A percentile compares a stretch with the other conserved stretches of the same genome.
phyloP scores from a whole-genome alignment of 2,113 vertebrate genomes.

The Rhea americana region DNA sequence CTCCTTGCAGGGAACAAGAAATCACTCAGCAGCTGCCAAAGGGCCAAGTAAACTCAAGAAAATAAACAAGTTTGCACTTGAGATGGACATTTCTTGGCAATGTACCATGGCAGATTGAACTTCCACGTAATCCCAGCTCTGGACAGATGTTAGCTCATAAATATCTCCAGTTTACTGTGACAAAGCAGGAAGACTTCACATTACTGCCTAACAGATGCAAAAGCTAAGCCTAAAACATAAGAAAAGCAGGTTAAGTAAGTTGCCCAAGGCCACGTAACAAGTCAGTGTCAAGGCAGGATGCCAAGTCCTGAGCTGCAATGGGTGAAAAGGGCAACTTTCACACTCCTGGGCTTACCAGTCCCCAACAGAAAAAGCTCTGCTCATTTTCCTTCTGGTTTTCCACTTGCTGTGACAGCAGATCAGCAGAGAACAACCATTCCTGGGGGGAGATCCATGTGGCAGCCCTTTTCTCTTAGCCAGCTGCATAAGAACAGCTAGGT shows the following conservation, averaged over 20 bases:
- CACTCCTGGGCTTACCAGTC: neutral
- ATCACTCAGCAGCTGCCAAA: neutral
- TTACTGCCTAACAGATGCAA: neutral
- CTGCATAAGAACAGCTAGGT: neutral
- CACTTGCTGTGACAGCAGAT: neutral
- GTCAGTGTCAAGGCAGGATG: neutral
- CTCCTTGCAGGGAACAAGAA: neutral
- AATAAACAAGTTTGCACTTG: neutral
- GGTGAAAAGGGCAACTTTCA: neutral
- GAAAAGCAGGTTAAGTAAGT: neutral
- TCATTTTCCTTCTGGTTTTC: neutral
- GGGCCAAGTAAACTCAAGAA: neutral
- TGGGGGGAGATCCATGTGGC: neutral
- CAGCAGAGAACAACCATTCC: neutral
- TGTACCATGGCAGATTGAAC: neutral
- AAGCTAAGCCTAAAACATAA: neutral
- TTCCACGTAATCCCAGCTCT: neutral
- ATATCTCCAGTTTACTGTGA: too few species aligned
- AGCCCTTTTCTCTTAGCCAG: neutral
- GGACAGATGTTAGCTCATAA: neutral
- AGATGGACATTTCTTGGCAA: neutral
- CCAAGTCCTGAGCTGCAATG: neutral
- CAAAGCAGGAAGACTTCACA: neutral
- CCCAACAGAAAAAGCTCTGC: neutral
- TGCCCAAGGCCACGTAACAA: neutral